phyloP scores from a whole-genome alignment of 2,797 vertebrate species.

The Bovichtus diacanthus region DNA sequence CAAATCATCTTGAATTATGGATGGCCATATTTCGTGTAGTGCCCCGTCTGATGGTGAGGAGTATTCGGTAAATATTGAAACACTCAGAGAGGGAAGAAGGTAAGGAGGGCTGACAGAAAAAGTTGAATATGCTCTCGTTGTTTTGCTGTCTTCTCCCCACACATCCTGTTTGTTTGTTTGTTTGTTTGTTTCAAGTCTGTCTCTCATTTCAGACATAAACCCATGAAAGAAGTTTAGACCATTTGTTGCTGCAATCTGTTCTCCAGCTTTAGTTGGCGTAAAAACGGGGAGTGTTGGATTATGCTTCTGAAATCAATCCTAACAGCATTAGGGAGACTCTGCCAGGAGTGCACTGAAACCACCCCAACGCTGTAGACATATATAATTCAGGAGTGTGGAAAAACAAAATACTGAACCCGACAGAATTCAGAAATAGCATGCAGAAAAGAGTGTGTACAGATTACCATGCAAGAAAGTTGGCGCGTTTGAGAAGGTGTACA shows the following conservation, averaged over 20 bases:
- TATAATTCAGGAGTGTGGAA: constrained; percentile 36
- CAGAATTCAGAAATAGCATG: constrained; percentile 26
- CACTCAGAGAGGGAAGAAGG: not conserved
- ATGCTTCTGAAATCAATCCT: constrained; percentile 37
- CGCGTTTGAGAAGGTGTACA: not conserved
- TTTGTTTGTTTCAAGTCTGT: constrained; percentile 2
- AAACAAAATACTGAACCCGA: constrained; percentile 36
- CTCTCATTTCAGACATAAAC: constrained; percentile 16
- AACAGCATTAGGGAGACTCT: constrained; percentile 17
- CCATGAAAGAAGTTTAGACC: constrained; percentile 2
- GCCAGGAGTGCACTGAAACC: constrained; percentile 22
- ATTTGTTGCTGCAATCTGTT: constrained; percentile 39
- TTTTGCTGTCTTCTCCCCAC: not conserved
- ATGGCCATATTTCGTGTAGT: constrained; percentile 37
- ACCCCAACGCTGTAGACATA: constrained; percentile 20
- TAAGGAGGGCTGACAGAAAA: not conserved
- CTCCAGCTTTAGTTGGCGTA: constrained; percentile 6
- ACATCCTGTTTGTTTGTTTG: not conserved
- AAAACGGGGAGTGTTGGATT: constrained; percentile 10
- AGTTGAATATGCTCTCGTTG: not conserved
- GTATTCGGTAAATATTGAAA: constrained; percentile 6
- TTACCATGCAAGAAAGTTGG: not conserved
- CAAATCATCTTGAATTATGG: constrained; percentile 65
- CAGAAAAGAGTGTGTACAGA: not conserved
- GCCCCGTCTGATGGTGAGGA: constrained; percentile 20